Conservation (phyloP, 2,888 invertebrate species). For the Yponomeuta plumbellus region DNA sequence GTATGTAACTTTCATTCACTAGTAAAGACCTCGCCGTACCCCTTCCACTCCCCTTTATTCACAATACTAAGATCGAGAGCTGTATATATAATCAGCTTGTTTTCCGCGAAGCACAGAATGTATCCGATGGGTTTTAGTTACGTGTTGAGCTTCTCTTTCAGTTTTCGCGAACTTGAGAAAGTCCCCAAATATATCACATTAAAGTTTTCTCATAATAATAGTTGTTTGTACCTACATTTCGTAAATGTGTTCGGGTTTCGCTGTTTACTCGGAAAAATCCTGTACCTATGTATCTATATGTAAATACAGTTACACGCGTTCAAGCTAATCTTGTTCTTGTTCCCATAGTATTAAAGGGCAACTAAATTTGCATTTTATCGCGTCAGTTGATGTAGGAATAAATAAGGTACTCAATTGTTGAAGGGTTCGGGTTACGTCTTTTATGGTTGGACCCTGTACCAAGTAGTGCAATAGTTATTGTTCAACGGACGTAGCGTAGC, state of each 20-base stretch:
- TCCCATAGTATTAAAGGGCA: neutral
- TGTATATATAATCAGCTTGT: no score
- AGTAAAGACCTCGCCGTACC: no score
- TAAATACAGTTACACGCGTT: neutral
- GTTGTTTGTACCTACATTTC: neutral
- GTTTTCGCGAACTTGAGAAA: neutral
- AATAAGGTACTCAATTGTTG: neutral
- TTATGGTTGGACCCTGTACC: neutral
- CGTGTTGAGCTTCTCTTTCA: neutral
- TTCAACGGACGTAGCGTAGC: neutral
- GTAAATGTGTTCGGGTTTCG: neutral
- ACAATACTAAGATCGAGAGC: no score
- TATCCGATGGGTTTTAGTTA: neutral
- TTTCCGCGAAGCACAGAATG: no score
- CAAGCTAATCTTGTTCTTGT: neutral
- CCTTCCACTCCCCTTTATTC: no score
- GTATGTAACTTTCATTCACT: no score
- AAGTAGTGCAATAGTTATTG: neutral
- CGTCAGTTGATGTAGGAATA: neutral
- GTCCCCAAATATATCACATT: slow-evolving; percentile 16
- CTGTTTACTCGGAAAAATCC: neutral
- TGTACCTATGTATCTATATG: neutral
- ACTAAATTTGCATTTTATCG: neutral
- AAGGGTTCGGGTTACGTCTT: neutral
- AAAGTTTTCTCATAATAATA: slow-evolving; percentile 17